Evolutionary conservation across 2,797 vertebrate species (phyloP), one percentile per base, ranked within the genome.

Genomic region (Crypturellus tataupa): DNA sequence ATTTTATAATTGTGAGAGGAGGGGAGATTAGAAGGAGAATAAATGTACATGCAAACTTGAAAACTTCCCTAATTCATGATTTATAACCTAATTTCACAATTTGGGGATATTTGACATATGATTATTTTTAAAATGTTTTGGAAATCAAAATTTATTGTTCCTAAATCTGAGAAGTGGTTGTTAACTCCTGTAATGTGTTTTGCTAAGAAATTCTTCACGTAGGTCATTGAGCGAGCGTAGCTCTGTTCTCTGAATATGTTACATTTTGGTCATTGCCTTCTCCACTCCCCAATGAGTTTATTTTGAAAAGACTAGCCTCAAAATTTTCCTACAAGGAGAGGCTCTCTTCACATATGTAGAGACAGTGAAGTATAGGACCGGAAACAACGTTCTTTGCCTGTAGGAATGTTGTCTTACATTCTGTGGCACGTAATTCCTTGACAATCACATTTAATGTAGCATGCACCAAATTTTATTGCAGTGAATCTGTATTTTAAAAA

Each of bases 261-360:
- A 31, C 33, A 70, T 3, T 86, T 90, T 67, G 29, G 19, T 84
- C 59, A 35, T 19, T 60, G 24, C 5, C 14, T 40, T n/a, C 17
- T n/a, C 17, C 10, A n/a, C 53, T 56, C 7, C 5, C 31, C 14
- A 47, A 59, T 91, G 81, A 86, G 63, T 75, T 75, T 55, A 60
- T 79, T 80, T 90, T 80, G 90, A 86, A 90, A 84, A 77, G 18
- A 49, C 70, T 90, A n/a, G 69, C 33, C 71, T 55, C 53, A 58
- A 73, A 60, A 53, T 85, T 80, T 33, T 75, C 17, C 83, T 85
- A 4, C 73, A 81, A 55, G 65, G 67, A 51, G 68, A 77, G 58
- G 67, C 42, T 94, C 59, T 92, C 55, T 56, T 49, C 12, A 49
- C 47, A 47, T 24, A 42, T 84, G 4, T 42, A 77, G 88, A 69